These are phyloP conservation scores for Spinus pinus DNA, from an alignment of 2,797 vertebrate species.

Conservation along the genomic window DNA sequence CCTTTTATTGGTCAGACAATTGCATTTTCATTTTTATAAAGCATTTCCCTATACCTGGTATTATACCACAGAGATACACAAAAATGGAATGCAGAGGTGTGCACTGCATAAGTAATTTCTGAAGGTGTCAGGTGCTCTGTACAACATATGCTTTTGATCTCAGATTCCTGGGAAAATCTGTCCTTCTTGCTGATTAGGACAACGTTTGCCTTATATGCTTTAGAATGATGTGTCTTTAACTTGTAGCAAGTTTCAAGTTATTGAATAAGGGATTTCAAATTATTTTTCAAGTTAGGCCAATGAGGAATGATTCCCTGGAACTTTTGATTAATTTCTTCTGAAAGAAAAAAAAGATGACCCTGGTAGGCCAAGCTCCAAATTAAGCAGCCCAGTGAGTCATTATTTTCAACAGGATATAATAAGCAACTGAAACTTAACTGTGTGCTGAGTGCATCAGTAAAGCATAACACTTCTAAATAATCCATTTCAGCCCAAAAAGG, in stretches of 20 bases:
- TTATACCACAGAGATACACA: conserved; percentile 21
- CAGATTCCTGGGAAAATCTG: background rate
- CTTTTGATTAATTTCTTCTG: background rate
- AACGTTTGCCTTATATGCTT: accelerated
- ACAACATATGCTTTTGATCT: background rate
- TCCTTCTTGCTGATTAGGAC: background rate
- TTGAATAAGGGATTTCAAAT: background rate
- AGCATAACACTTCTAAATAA: background rate
- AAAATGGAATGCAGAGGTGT: background rate
- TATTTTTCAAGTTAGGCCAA: background rate
- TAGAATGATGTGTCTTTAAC: background rate
- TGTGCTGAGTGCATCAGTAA: background rate
- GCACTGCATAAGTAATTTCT: background rate
- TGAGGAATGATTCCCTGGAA: background rate
- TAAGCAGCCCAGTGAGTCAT: background rate
- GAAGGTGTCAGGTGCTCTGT: background rate
- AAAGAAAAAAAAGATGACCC: background rate
- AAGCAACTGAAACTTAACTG: background rate
- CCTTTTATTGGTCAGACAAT: conserved; percentile 69
- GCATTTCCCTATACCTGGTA: background rate
- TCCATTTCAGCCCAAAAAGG: background rate
- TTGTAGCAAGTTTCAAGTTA: background rate
- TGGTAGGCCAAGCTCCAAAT: background rate
- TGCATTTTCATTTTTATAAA: conserved; percentile 63
- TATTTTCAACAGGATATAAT: background rate